A percentile compares a stretch with the other conserved stretches of the same genome.
Evolutionary conservation across 1,140 invertebrate species (phyloP).

Genomic region (Anagrus nilaparvatae): DNA sequence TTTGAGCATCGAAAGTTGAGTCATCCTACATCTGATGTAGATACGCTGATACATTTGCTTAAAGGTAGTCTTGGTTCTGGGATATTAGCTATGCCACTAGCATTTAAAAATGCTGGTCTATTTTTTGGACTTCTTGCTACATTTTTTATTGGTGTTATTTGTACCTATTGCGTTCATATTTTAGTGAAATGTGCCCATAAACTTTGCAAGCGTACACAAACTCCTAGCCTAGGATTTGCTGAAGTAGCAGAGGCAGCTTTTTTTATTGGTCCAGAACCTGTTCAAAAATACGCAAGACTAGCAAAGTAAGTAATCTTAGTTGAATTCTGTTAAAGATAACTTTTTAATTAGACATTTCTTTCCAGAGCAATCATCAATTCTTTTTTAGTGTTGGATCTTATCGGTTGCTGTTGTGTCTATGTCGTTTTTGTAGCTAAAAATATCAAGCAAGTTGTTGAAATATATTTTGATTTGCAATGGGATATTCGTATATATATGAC

Average conservation of each 20-base stretch:
- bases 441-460: slow-evolving; percentile 65
- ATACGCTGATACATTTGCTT: slow-evolving; percentile 74
- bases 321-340: background rate
- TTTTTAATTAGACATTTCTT: slow-evolving; percentile 2
- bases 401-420: slow-evolving; percentile 98
- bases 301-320: slow-evolving; percentile 51
- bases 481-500: slow-evolving; percentile 64
- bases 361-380: slow-evolving; percentile 66
- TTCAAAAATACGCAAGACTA: slow-evolving; percentile 63
- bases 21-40: slow-evolving; percentile 74
- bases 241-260: slow-evolving; percentile 78
- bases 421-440: slow-evolving; percentile 89
- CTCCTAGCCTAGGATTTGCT: slow-evolving; percentile 70
- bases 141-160: slow-evolving; percentile 63
- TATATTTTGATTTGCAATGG: slow-evolving; percentile 41
- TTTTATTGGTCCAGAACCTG: slow-evolving; percentile 56
- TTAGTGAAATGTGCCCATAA: slow-evolving; percentile 68
- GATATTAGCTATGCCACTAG: slow-evolving; percentile 83
- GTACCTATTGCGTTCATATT: slow-evolving; percentile 78
- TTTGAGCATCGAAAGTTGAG: slow-evolving; percentile 67
- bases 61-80: slow-evolving; percentile 86
- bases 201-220: slow-evolving; percentile 57
- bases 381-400: slow-evolving; percentile 86
- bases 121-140: slow-evolving; percentile 66
- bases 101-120: slow-evolving; percentile 78